phyloP scores from a whole-genome alignment of 2,113 vertebrate species.

The Hiodon alosoides region DNA sequence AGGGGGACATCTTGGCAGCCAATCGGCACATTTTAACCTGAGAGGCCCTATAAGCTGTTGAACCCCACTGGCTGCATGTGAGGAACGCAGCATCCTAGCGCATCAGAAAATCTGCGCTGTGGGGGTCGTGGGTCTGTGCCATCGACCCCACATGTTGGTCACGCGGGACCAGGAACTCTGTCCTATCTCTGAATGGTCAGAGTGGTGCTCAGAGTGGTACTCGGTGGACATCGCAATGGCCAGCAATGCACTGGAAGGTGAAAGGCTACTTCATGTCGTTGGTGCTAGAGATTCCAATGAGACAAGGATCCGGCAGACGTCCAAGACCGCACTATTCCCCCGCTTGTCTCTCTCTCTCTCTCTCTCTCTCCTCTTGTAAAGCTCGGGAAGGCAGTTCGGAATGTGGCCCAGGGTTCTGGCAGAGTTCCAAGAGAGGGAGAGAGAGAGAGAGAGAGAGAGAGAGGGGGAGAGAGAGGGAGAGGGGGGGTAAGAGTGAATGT shows the following conservation, averaged over 20 bases:
- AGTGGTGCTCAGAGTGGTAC: neutral
- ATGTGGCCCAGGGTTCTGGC: constrained; percentile 57
- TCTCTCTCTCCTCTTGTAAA: constrained; percentile 57
- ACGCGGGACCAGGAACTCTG: neutral
- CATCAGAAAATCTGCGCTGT: neutral
- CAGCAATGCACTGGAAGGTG: neutral
- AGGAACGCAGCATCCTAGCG: too few relatives aligned
- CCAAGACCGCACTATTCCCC: neutral
- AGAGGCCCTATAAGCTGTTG: too few relatives aligned
- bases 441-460: constrained; percentile 23
- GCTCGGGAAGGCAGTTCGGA: constrained; percentile 59
- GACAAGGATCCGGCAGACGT: constrained; percentile 22
- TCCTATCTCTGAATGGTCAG: neutral
- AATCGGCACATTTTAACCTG: too few relatives aligned
- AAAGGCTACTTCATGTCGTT: constrained; percentile 9
- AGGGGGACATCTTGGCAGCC: too few relatives aligned
- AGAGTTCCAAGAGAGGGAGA: constrained; percentile 44
- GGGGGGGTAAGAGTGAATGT: neutral
- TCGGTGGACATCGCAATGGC: neutral
- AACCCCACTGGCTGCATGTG: too few relatives aligned
- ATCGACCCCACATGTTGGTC: neutral
- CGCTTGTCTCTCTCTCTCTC: constrained; percentile 31
- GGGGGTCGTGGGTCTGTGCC: neutral
- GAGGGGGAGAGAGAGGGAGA: neutral
- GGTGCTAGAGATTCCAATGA: constrained; percentile 11